Evolutionary conservation across 2,113 vertebrate genomes (phyloP).

Genomic region (Ammodytes marinus): DNA sequence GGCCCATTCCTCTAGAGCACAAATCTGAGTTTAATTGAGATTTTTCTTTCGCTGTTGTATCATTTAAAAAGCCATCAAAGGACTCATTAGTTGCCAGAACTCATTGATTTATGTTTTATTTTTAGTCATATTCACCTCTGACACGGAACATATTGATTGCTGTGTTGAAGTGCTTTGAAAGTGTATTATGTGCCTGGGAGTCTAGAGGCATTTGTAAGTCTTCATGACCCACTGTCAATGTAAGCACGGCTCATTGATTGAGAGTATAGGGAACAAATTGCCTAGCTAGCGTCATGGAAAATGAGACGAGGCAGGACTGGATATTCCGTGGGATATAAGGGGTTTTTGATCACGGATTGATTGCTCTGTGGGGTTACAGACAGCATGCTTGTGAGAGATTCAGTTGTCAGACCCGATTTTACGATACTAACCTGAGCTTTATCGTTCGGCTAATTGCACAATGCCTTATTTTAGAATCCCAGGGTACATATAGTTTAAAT

Average conservation of each 20-base stretch:
- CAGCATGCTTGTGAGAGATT: background rate
- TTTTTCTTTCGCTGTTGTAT: conserved; percentile 56
- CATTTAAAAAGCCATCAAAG: conserved; percentile 57
- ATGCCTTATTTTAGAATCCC: background rate
- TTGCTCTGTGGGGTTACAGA: conserved; percentile 14
- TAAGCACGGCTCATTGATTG: conserved; percentile 14
- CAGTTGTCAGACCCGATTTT: background rate
- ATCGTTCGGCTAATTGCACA: background rate
- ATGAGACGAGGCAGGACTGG: conserved; percentile 14
- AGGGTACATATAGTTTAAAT: background rate
- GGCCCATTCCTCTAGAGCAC: conserved; percentile 39
- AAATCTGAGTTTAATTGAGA: conserved; percentile 66
- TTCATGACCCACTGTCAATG: conserved; percentile 3
- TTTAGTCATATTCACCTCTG: conserved; percentile 11
- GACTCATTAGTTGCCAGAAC: conserved; percentile 34
- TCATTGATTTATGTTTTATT: conserved; percentile 30
- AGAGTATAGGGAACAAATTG: conserved; percentile 17
- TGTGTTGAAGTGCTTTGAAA: conserved; percentile 21
- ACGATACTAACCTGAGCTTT: background rate
- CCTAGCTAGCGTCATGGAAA: background rate
- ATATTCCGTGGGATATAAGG: background rate
- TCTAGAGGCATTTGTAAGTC: background rate
- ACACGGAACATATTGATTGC: conserved; percentile 20
- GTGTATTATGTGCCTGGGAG: background rate
- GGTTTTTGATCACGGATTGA: conserved; percentile 42